Base-by-base conservation (phyloP, 2,113 vertebrate genomes). In the Budorcas taxicolor region DNA sequence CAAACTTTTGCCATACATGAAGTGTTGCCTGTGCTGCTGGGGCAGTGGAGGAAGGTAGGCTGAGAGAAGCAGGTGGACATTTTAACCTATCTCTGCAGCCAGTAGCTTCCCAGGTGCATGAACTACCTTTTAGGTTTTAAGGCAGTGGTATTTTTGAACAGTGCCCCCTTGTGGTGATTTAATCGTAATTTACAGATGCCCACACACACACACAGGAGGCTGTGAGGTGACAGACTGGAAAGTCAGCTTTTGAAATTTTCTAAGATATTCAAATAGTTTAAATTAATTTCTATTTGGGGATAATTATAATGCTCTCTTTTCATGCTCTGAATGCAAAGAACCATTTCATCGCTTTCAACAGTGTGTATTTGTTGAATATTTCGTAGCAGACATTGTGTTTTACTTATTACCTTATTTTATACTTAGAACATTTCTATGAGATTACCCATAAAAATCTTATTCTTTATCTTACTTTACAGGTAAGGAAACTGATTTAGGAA, bases 311-410 rank as follows among this genome's bases (percentile, higher is more conserved):
- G 33, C 83, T 55, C n/a, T 80, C 60, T 80, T 95, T 88, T 94
- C 36, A 85, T 40, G 67, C 40, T 96, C 36, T 93, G 17, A 85
- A 89, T 90, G 55, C 50, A 71, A 95, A 97, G 33, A 96, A 83
- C 15, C 53, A 3, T 74, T 53, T 45, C 19, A 10, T 17, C 25
- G 7, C 40, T 90, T 78, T 93, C 52, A 71, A 67, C 78, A 31
- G 4, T 81, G 57, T 6, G 3, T 76, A 53, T 53, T 87, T 92
- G 89, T 19, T 84, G 45, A 94, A 53, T 85, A 36, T 7, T 55
- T 94, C 74, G 23, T 43, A 23, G 43, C 12, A 76, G 60, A 87
- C 62, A 47, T 27, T 45, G 25, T 55, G 21, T 67, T 62, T 19
- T 25, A 57, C 50, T 45, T 60, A 88, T 57, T 58, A 47, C 31